phyloP scores from a whole-genome alignment of 2,888 invertebrate species.

The Drosophila heteroneura region DNA sequence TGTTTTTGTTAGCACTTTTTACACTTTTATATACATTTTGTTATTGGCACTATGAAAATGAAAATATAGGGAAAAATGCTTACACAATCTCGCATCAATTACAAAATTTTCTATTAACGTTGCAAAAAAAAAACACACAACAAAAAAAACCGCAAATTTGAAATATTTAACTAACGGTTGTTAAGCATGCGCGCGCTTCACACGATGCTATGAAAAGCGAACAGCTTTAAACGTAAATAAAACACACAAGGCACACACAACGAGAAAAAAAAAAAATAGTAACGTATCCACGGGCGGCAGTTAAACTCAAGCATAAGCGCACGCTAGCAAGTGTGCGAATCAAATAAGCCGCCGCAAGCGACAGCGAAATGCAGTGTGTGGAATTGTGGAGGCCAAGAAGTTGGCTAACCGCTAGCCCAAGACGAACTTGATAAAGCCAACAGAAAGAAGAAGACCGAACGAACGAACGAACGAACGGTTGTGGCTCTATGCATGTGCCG shows the following conservation, averaged over 20 bases:
- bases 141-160: constrained; percentile 57
- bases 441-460: constrained; percentile 16
- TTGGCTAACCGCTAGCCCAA: constrained; percentile 54
- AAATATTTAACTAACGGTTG: constrained; percentile 60
- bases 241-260: constrained; percentile 8
- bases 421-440: constrained; percentile 28
- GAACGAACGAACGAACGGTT: constrained; percentile 7
- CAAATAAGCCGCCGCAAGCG: constrained; percentile 69
- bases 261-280: constrained; percentile 13
- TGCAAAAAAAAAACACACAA: constrained; percentile 17
- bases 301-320: constrained; percentile 59
- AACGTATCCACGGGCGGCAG: constrained; percentile 30
- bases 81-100: constrained; percentile 52
- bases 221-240: constrained; percentile 18
- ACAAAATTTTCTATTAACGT: constrained; percentile 27
- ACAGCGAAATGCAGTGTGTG: constrained; percentile 52
- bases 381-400: constrained; percentile 50
- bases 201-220: constrained; percentile 43
- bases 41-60: neutral
- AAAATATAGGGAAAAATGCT: constrained; percentile 30
- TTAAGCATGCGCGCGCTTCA: constrained; percentile 56
- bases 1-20: neutral
- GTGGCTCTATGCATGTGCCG: constrained; percentile 32
- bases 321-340: constrained; percentile 75
- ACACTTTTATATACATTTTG: neutral